Base-by-base conservation (phyloP, 2,797 vertebrate species). In the Phrynocephalus guinanensis region DNA sequence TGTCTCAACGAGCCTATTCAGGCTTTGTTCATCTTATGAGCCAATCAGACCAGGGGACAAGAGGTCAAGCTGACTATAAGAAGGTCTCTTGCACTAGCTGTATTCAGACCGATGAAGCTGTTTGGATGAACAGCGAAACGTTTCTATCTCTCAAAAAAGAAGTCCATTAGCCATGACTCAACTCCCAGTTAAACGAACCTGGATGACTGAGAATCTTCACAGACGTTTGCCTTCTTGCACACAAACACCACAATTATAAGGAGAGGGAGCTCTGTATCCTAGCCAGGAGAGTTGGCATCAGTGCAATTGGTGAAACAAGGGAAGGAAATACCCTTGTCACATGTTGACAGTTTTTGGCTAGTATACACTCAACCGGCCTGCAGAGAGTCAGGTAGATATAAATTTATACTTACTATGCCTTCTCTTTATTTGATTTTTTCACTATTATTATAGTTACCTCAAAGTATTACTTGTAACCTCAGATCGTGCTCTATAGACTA, bases 401-500 rank as follows among this genome's bases (percentile, higher is more conserved):
- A 30, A 63, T 66, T 28, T 44, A 33, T 6, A n/a, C 6, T 10
- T 15, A 67, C 22, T 4, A 68, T 56, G 22, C 30, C 16, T 72
- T 87, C 79, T 56, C 20, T 52, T 33, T 77, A 38, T 67, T 88
- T 89, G 70, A 48, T 38, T 48, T 79, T 88, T 81, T 80, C 11
- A 83, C n/a, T 73, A 78, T 5, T 30, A 67, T 66, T 80, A 89
- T 48, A 86, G 85, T 88, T 87, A 50, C 50, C 83, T 24, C 79
- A 85, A 67, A 68, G n/a, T 87, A 87, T 87, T 85, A 86, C 80
- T 91, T 90, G 71, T 0, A 92, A 78, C 88, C 68, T 87, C 79
- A 75, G 66, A 66, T 85, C 90, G 83, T 91, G 91, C 94, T 92
- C 79, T 86, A 85, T 88, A 92, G 91, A 93, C 86, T 90, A 86